phyloP scores from a whole-genome alignment of 1,140 invertebrate species.

The Paraescarpia echinospica region DNA sequence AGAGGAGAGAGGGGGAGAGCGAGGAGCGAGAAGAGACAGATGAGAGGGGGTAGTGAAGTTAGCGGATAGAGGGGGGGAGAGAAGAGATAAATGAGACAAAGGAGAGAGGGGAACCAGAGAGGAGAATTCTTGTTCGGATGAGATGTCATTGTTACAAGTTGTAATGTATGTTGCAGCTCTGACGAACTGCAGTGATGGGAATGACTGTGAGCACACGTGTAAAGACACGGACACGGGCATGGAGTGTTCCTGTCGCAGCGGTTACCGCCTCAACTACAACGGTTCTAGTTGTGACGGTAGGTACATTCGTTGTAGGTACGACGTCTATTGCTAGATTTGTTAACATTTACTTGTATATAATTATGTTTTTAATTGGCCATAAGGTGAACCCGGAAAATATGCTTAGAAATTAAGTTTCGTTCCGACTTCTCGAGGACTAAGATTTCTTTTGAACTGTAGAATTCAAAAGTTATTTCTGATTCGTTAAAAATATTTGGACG shows the following conservation, averaged over 20 bases:
- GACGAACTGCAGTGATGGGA: neutral
- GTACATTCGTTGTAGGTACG: neutral
- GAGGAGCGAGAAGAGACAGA: neutral
- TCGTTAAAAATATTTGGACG: too few species aligned
- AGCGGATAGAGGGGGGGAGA: neutral
- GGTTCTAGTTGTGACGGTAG: neutral
- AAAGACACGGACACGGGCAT: neutral
- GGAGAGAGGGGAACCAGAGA: too few species aligned
- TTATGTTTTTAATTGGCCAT: too few species aligned
- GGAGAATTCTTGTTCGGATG: too few species aligned
- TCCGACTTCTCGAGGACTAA: too few species aligned
- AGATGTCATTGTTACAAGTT: neutral
- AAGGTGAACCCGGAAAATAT: too few species aligned
- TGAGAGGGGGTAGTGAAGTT: neutral
- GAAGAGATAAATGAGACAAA: too few species aligned
- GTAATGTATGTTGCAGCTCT: neutral
- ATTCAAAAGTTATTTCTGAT: too few species aligned
- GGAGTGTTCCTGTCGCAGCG: neutral
- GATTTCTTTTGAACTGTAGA: too few species aligned
- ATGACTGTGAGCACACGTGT: neutral
- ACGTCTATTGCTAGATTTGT: too few species aligned
- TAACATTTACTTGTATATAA: too few species aligned
- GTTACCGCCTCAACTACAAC: neutral
- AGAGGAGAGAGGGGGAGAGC: neutral
- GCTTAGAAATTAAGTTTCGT: too few species aligned